phyloP scores from a whole-genome alignment of 2,888 invertebrate species.

The Thymelicus sylvestris region DNA sequence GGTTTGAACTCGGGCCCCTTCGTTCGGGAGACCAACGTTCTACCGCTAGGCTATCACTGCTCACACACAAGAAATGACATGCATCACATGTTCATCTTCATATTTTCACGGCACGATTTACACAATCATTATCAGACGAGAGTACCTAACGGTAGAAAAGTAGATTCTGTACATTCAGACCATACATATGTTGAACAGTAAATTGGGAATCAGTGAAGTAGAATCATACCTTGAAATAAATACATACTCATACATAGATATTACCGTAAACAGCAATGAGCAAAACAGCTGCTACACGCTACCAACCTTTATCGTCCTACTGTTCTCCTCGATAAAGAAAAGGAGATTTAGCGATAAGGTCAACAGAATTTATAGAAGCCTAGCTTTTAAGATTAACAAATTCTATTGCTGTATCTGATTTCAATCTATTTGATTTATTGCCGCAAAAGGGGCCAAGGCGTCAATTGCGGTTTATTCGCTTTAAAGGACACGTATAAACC shows the following conservation, averaged over 20 bases:
- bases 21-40: too few species aligned
- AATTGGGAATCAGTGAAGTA: conserved; percentile 19
- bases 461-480: conserved; percentile 14
- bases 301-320: conserved; percentile 14
- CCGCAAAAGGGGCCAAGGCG: conserved; percentile 29
- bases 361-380: conserved; percentile 25
- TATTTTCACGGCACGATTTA: not conserved
- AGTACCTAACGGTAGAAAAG: too few species aligned
- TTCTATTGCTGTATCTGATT: conserved; percentile 30
- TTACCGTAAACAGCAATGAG: conserved; percentile 16
- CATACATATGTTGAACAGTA: conserved; percentile 19
- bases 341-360: conserved; percentile 26
- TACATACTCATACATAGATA: conserved; percentile 21
- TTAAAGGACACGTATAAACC: conserved; percentile 23
- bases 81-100: not conserved
- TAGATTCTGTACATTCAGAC: not conserved
- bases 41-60: too few species aligned
- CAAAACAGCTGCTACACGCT: conserved; percentile 17
- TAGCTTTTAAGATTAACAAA: conserved; percentile 21
- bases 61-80: not conserved
- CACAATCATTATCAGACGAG: conserved; percentile 3
- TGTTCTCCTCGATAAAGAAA: conserved; percentile 20
- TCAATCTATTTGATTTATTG: conserved; percentile 30
- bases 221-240: conserved; percentile 21
- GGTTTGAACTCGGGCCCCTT: too few species aligned